Conservation (phyloP, 1,140 invertebrate genomes). For the Sarcophaga peregrina region DNA sequence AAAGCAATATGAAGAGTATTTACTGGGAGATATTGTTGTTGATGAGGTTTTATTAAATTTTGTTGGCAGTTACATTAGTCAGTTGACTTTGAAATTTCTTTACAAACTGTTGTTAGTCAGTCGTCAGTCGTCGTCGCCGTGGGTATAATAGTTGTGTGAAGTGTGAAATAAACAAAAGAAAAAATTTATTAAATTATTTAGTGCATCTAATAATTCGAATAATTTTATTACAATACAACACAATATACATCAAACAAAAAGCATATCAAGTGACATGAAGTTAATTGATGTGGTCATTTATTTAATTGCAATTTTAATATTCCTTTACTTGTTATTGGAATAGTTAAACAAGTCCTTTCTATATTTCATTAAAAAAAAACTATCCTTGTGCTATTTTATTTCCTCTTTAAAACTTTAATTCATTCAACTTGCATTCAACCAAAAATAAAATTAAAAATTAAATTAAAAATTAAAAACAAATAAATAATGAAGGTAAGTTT, state of each 20-base stretch:
- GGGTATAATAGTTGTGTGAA: not conserved
- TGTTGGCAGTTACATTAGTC: slow-evolving; percentile 42
- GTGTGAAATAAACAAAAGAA: not conserved
- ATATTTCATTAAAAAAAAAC: not conserved
- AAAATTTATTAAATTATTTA: slow-evolving; percentile 27
- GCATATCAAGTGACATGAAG: slow-evolving; percentile 57
- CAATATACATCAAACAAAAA: too few species aligned
- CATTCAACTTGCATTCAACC: not conserved
- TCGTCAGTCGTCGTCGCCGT: too few species aligned
- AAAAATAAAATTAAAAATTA: not conserved
- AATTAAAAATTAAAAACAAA: too few species aligned
- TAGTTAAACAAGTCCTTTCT: slow-evolving; percentile 46
- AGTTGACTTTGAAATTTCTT: slow-evolving; percentile 47
- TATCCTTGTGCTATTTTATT: not conserved
- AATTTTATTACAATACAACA: not conserved
- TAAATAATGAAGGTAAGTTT: slow-evolving; percentile 48
- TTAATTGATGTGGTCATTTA: slow-evolving; percentile 65
- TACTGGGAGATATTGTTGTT: not conserved
- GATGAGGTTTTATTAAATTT: slow-evolving; percentile 43
- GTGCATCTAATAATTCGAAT: not conserved
- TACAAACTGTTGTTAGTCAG: slow-evolving; percentile 31
- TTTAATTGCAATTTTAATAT: slow-evolving; percentile 63
- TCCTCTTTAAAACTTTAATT: too few species aligned
- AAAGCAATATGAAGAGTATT: not conserved
- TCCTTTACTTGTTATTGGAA: slow-evolving; percentile 61